Evolutionary conservation across 2,797 vertebrate species (phyloP), one percentile per base, ranked within the genome.

Genomic region (Trematomus bernacchii): DNA sequence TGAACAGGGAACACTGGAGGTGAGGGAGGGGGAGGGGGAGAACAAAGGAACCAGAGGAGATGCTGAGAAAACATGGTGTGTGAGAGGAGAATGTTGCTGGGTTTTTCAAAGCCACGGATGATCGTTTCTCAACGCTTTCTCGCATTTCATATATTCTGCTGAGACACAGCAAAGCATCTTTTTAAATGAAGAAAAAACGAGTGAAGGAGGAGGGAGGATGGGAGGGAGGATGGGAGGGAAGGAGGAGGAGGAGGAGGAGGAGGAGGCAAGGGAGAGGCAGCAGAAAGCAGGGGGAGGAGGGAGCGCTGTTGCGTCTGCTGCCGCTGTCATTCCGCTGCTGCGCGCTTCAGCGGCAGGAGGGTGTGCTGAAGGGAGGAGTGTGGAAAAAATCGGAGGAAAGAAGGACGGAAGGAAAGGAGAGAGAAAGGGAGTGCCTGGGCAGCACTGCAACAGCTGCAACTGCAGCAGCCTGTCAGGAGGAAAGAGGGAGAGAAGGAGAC

Each of bases 251-350:
- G 84, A 73, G 84, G 85, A 82, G 78, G 65, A 80, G 87, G 81
- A 66, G 79, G 85, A 88, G 85, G 79, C 71, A 74, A 83, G 81
- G 79, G 84, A 87, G 91, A 89, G 90, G 84, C 85, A 84, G 87
- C 76, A 85, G 83, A 81, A 71, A 88, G 75, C 76, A 89, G 83
- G 86, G 87, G 94, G 93, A 95, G 94, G 94, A 91, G 91, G 91
- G 85, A 90, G 83, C 47, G 67, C 76, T 90, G 89, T 87, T 93
- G 93, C 85, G 89, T 93, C 91, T 92, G 92, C 91, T 79, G 76
- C 90, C 90, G 83, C 95, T 97, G 94, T 96, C 97, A 96, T 96
- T 96, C 93, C 94, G 95, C 95, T 96, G 95, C 94, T 95, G 94
- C 90, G 84, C 85, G 83, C 84, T 91, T 94, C 92, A 85, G 91